Conservation (phyloP, 2,888 invertebrate species). For the Acleris cristana region DNA sequence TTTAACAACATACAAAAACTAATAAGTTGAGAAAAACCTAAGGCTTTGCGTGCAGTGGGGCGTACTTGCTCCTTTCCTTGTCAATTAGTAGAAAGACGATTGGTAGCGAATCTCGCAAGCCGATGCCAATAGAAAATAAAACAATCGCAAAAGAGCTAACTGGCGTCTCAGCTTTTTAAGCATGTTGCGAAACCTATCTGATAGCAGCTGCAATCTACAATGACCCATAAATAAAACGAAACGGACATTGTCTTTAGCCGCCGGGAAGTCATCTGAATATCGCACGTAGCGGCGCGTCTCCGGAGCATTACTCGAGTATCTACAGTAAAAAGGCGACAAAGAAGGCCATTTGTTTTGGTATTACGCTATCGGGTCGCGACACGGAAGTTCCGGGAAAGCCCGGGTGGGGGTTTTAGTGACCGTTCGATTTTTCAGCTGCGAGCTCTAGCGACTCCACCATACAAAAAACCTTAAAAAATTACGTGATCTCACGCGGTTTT, state of each 20-base stretch:
- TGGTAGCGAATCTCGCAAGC: constrained; percentile 54
- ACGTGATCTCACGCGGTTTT: constrained; percentile 12
- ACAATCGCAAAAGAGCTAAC: constrained; percentile 53
- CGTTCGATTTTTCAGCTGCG: constrained; percentile 60
- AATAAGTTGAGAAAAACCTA: too few species aligned
- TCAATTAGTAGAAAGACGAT: constrained; percentile 62
- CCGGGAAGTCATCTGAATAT: constrained; percentile 56
- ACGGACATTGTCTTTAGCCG: constrained; percentile 44
- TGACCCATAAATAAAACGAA: constrained; percentile 44
- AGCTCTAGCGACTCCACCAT: constrained; percentile 47
- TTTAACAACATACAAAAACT: too few species aligned
- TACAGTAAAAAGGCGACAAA: constrained; percentile 69
- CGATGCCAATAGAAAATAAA: constrained; percentile 55
- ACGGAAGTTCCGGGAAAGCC: constrained; percentile 49
- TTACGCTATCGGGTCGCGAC: constrained; percentile 70
- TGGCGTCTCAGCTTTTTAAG: constrained; percentile 39
- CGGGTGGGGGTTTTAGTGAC: constrained; percentile 50
- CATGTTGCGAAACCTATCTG: constrained; percentile 52
- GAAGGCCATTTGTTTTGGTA: constrained; percentile 77
- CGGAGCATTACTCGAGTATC: constrained; percentile 68
- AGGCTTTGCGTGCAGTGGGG: too few species aligned
- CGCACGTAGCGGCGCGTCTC: constrained; percentile 55
- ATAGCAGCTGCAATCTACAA: constrained; percentile 50
- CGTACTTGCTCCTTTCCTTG: constrained; percentile 45
- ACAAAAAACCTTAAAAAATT: constrained; percentile 58